Evolutionary conservation across 2,888 invertebrate genomes (phyloP), one percentile per base, ranked within the genome.

Genomic region (Abscondita cerata): DNA sequence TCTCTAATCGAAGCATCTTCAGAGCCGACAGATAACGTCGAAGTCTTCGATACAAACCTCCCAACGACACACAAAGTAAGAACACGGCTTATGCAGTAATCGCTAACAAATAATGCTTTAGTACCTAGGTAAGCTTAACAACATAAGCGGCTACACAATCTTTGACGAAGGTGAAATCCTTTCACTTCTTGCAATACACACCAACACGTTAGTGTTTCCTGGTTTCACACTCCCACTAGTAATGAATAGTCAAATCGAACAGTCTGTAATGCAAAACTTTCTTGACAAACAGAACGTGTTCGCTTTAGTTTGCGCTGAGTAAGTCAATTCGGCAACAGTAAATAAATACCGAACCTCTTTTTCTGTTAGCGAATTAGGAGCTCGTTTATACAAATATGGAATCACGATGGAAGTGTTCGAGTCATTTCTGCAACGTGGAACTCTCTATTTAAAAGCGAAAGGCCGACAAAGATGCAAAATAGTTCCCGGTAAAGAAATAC

Each of bases 181-280:
- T 6, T 70, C 74, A 46, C 73, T 78, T 62, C 62, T 78, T 16
- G 79, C 78, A 1, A 74, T 80, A 38, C 78, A 77, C 58, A 80
- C 80, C 1, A 78, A 78, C 38, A 81, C 86, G 47, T 81, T 92
- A 51, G 85, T 92, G 12, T 88, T 92, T 67, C 93, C 94, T 5
- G 92, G 92, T 1, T 92, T 93, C 79, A 91, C 89, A 1, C 78
- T 94, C 18, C 93, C 93, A 0, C 83, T 94, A 65, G 87, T 89
- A 40, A 72, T 80, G 63, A 62, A 81, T 57, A 75, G 85, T 59
- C 79, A 83, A 31, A 77, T 81, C 19, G 83, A 84, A 46, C 83
- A 86, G 11, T 81, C 84, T 36, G 84, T 89, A 81, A 80, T 90
- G 63, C 80, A 83, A 52, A 79, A 82, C 18, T 85, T 85, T 63